Evolutionary conservation across 2,888 invertebrate species (phyloP), one percentile per base, ranked within the genome.

Genomic region (Camptogramma bilineatum): DNA sequence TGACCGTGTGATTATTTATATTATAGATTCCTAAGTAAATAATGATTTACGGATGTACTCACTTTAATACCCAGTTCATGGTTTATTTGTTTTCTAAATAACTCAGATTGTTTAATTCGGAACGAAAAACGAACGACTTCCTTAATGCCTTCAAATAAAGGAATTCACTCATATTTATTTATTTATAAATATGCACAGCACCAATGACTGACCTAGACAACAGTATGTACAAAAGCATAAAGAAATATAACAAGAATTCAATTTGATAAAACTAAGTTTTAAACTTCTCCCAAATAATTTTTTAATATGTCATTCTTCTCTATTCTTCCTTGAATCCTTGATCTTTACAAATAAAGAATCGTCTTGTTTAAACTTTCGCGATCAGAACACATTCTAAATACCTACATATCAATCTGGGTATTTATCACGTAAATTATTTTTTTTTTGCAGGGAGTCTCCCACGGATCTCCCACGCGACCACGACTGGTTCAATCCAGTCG

Each of bases 61-160:
- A 0, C 13, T 13, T 39, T 13, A 39, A 39, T 39, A 39, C 39
- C 4, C n/a, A 8, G n/a, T 18, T 39, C 39, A 19, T 34, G 19
- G 42, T 19, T 39, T 52, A 34, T 52, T 52, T 34, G 52, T 34
- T 52, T 39, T 39, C 34, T 39, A 34, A 34, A 52, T 34, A 52
- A n/a, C 18, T 46, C 44, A 50, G 31, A 47, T 1, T 34, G 10
- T 47, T 34, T 19, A 47, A 31, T 47, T 55, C 31, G 24, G 47
- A 55, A 55, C 47, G 46, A 50, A 50, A 42, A 42, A 31, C 13
- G 21, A 53, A 16, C 54, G 16, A 52, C 17, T 52, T 53, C 60
- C 47, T 52, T 16, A 47, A 53, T 47, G 39, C 47, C 60, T 53
- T 60, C 47, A 21, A 52, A 47, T 18, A 44, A 44, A 54, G n/a